These are phyloP conservation scores for Thysanoteuthis rhombus DNA, from an alignment of 2,888 invertebrate species.

Conservation along the genomic window DNA sequence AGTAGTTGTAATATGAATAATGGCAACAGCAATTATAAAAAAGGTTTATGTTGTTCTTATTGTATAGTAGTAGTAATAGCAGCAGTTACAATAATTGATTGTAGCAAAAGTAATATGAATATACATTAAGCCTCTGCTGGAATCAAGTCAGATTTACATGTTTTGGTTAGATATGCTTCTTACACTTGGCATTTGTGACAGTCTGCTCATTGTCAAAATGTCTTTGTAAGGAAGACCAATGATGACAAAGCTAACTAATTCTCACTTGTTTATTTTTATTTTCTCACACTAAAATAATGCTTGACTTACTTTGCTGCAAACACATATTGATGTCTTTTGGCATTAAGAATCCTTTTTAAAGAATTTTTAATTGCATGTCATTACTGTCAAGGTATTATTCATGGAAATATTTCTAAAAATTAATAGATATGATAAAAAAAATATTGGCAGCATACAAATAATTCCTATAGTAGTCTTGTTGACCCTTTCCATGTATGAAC, in stretches of 20 bases:
- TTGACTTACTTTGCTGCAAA: neutral
- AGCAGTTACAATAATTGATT: neutral
- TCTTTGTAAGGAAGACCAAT: neutral
- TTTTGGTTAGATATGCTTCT: neutral
- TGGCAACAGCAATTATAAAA: too few relatives aligned
- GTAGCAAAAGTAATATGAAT: neutral
- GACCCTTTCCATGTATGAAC: neutral
- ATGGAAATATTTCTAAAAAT: neutral
- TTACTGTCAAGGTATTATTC: neutral
- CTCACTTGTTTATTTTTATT: neutral
- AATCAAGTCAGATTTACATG: neutral
- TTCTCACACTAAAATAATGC: neutral
- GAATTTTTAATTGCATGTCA: neutral
- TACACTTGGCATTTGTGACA: neutral
- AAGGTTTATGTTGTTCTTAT: too few relatives aligned
- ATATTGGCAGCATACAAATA: neutral
- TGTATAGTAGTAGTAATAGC: too few relatives aligned
- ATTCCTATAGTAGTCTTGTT: neutral
- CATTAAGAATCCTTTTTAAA: neutral
- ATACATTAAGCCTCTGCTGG: too few relatives aligned
- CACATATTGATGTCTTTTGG: neutral
- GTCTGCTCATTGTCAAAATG: neutral
- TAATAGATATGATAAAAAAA: neutral
- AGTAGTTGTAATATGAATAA: too few relatives aligned
- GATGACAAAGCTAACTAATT: neutral